phyloP scores from a whole-genome alignment of 92 coral and sea anemone genomes.

The Heliopora coerulea region DNA sequence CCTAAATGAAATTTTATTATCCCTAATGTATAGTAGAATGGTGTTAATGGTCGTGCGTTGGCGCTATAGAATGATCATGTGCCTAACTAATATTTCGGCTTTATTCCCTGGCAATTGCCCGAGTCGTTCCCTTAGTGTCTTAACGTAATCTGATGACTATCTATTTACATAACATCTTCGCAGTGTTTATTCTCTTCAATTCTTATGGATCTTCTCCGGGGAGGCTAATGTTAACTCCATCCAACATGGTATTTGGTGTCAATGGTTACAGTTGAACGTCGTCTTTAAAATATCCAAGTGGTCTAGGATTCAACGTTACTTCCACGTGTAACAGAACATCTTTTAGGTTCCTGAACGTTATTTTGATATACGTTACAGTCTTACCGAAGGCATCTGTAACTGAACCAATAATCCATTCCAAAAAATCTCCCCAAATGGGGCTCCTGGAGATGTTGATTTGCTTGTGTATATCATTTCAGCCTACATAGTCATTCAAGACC shows the following conservation, averaged over 20 bases:
- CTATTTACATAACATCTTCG: too few relatives aligned
- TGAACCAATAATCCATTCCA: constrained; percentile 18
- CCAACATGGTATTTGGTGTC: neutral
- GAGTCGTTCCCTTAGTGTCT: too few relatives aligned
- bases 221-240: constrained; percentile 6
- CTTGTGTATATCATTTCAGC: constrained; percentile 30
- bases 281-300: constrained; percentile 32
- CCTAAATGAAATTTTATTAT: too few relatives aligned
- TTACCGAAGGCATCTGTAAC: constrained; percentile 43
- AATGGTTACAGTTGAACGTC: neutral
- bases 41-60: too few relatives aligned
- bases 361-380: constrained; percentile 26
- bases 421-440: constrained; percentile 51
- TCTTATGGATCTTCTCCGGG: neutral
- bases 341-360: constrained; percentile 32
- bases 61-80: too few relatives aligned
- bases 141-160: too few relatives aligned
- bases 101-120: too few relatives aligned
- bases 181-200: neutral
- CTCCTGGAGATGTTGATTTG: constrained; percentile 49
- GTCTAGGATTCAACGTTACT: constrained; percentile 44
- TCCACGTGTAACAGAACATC: constrained; percentile 51
- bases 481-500: constrained; percentile 39
- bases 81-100: too few relatives aligned
- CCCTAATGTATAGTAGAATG: too few relatives aligned